These are phyloP conservation scores for Dendroctonus ponderosae DNA, from an alignment of 1,140 invertebrate species.

Conservation along the genomic window DNA sequence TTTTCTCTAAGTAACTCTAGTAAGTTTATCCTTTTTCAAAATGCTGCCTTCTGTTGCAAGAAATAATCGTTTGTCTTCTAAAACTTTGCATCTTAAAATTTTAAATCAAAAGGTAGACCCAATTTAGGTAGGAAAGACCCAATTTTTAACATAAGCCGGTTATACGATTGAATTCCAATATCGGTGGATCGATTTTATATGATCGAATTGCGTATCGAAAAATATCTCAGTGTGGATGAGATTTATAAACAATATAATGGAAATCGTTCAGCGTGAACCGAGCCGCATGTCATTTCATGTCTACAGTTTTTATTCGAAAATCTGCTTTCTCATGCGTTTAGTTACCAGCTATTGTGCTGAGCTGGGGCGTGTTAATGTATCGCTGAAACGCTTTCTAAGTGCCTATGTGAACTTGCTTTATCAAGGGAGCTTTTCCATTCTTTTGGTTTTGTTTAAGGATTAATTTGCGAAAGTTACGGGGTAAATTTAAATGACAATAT, in stretches of 20 bases:
- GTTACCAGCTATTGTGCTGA: slow-evolving; percentile 42
- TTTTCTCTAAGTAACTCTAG: too few species aligned
- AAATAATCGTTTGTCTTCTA: too few species aligned
- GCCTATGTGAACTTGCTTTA: slow-evolving; percentile 27
- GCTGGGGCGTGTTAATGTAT: slow-evolving; percentile 41
- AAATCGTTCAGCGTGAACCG: slow-evolving; percentile 45
- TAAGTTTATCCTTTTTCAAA: too few species aligned
- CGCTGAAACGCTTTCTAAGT: slow-evolving; percentile 37
- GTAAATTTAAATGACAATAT: too few species aligned
- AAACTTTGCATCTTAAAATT: too few species aligned
- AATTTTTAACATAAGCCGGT: too few species aligned
- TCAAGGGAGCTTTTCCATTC: slow-evolving; percentile 22
- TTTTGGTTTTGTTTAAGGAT: not conserved
- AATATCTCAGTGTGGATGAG: slow-evolving; percentile 33
- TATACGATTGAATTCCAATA: too few species aligned
- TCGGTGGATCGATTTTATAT: too few species aligned
- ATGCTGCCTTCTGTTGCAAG: too few species aligned
- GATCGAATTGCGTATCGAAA: slow-evolving; percentile 4
- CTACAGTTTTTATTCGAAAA: slow-evolving; percentile 44
- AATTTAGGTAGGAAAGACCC: too few species aligned
- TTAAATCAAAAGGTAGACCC: too few species aligned
- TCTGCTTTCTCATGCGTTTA: slow-evolving; percentile 48
- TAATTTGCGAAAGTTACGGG: too few species aligned
- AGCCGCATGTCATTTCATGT: slow-evolving; percentile 45
- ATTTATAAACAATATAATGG: slow-evolving; percentile 43